Evolutionary conservation across 2,113 vertebrate species (phyloP).

Genomic region (Dermatemys mawii): DNA sequence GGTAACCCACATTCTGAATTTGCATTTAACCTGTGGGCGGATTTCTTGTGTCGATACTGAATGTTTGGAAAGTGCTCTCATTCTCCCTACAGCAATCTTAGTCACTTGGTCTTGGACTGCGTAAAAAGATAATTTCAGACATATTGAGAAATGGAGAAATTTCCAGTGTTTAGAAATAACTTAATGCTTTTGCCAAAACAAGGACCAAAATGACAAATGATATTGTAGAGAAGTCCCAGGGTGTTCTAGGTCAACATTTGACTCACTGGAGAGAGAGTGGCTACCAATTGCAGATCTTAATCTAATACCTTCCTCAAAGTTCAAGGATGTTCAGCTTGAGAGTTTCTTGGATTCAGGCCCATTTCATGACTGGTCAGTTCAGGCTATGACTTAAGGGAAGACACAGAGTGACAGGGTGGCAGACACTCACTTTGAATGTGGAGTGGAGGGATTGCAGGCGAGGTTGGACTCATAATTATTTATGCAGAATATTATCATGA

Average conservation of each 20-base stretch:
- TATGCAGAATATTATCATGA: no score
- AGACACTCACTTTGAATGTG: no score
- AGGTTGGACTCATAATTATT: no score
- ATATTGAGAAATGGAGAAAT: not conserved
- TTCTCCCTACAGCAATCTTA: not conserved
- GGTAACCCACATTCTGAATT: not conserved
- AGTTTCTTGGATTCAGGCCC: not conserved
- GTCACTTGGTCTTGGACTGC: conserved; percentile 12
- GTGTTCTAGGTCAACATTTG: not conserved
- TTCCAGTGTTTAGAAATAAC: conserved; percentile 40
- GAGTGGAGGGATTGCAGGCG: no score
- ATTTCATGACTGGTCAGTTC: not conserved
- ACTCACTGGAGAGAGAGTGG: not conserved
- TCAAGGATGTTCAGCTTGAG: not conserved
- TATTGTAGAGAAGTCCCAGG: not conserved
- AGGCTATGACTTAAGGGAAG: not conserved
- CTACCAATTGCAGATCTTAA: not conserved
- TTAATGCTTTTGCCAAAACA: not conserved
- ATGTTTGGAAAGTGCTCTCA: not conserved
- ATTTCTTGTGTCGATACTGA: not conserved
- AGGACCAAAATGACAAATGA: conserved; percentile 5
- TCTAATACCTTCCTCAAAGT: not conserved
- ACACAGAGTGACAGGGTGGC: not conserved
- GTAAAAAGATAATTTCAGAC: not conserved
- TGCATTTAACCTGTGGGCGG: not conserved